Percentiles rank a stretch among this genome's conserved stretches.
phyloP scores from a whole-genome alignment of 2,113 vertebrate genomes.

The Anhinga anhinga region DNA sequence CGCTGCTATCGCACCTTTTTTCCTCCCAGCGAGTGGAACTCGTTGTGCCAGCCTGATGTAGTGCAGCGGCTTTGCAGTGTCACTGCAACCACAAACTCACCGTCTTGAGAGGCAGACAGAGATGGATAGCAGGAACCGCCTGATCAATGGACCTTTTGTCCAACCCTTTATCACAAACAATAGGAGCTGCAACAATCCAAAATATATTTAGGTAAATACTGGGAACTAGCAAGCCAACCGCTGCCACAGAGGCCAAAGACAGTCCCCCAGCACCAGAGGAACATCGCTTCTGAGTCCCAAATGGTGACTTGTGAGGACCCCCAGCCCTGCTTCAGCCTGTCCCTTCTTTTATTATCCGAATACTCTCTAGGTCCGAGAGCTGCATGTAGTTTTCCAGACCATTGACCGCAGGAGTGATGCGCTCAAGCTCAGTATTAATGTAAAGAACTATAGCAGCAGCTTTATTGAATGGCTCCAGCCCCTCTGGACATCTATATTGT shows the following conservation, averaged over 20 bases:
- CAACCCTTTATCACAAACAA: constrained; percentile 14
- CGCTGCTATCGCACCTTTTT: background rate
- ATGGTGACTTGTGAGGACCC: background rate
- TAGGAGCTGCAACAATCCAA: background rate
- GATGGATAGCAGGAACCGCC: background rate
- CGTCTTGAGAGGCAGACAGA: background rate
- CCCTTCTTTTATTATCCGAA: background rate
- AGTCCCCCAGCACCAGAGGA: background rate
- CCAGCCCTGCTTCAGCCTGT: background rate
- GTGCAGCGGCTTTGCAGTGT: background rate
- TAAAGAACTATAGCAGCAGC: constrained; percentile 22
- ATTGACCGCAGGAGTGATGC: background rate
- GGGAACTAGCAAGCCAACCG: background rate
- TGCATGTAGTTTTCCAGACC: background rate
- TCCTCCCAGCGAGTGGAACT: rapidly evolving
- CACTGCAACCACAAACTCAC: background rate
- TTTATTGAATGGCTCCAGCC: constrained; percentile 24
- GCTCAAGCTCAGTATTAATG: constrained; percentile 36
- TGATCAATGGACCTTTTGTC: constrained; percentile 47
- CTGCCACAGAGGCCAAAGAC: background rate
- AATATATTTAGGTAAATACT: background rate
- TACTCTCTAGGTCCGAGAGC: background rate
- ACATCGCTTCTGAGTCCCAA: background rate
- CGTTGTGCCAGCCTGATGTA: background rate
- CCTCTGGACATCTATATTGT: constrained; percentile 45